These are phyloP conservation scores for Triops longicaudatus DNA, from an alignment of 1,140 invertebrate species.

Conservation along the genomic window DNA sequence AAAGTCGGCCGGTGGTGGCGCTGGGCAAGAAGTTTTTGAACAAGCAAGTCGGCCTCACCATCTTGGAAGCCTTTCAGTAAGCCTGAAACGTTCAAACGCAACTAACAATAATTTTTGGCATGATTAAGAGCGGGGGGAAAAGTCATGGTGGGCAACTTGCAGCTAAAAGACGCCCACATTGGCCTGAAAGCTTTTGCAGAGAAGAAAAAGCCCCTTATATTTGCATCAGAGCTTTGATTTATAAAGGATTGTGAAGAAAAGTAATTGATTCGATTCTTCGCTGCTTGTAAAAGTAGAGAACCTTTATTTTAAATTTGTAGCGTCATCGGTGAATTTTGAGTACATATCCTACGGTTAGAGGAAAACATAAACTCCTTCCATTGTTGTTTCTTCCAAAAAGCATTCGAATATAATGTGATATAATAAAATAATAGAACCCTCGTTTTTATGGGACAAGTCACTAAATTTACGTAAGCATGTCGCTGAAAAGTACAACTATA, in stretches of 20 bases:
- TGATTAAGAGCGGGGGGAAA: slow-evolving; percentile 42
- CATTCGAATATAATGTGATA: too few species aligned
- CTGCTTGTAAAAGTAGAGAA: too few species aligned
- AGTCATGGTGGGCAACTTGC: slow-evolving; percentile 77
- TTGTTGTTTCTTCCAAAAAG: too few species aligned
- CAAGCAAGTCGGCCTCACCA: slow-evolving; percentile 61
- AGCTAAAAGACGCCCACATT: slow-evolving; percentile 74
- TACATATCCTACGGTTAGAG: too few species aligned
- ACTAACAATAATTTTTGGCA: slow-evolving; percentile 27
- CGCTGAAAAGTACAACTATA: too few species aligned
- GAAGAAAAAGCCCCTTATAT: slow-evolving; percentile 61
- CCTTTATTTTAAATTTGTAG: too few species aligned
- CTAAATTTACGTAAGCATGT: too few species aligned
- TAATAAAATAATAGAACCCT: too few species aligned
- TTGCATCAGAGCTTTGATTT: too few species aligned
- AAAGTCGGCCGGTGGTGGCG: slow-evolving; percentile 71
- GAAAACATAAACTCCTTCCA: too few species aligned
- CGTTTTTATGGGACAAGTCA: too few species aligned
- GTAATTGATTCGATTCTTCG: not conserved
- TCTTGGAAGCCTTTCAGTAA: slow-evolving; percentile 63
- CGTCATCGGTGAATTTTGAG: too few species aligned
- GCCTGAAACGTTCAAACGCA: slow-evolving; percentile 38
- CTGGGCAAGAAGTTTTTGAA: slow-evolving; percentile 86
- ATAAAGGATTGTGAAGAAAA: not conserved
- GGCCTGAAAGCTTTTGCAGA: slow-evolving; percentile 81